These are phyloP conservation scores for Diglossa cyanea DNA, from an alignment of 2,797 vertebrate species.

Conservation along the genomic window DNA sequence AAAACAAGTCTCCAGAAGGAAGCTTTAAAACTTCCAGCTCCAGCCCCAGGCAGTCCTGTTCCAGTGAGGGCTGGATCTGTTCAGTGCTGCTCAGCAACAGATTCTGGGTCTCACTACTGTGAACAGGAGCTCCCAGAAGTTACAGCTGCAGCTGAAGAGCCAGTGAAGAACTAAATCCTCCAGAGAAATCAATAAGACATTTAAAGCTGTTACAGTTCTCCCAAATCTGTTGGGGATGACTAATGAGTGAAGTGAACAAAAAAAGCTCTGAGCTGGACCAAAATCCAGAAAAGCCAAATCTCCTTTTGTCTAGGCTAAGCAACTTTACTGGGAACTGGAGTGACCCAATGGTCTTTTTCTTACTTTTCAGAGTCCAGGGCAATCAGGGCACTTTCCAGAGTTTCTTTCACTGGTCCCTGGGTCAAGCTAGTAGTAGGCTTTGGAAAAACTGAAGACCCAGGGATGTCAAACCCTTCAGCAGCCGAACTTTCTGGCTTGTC, in stretches of 20 bases:
- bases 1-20: not conserved
- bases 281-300: not conserved
- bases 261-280: not conserved
- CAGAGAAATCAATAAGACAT: not conserved
- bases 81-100: not conserved
- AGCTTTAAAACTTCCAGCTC: not conserved
- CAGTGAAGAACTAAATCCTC: not conserved
- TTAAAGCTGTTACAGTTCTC: not conserved
- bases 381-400: conserved; percentile 90
- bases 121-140: not conserved
- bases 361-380: conserved; percentile 96
- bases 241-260: not conserved
- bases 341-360: not conserved
- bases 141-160: not conserved
- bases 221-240: not conserved
- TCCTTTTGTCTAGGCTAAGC: not conserved
- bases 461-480: conserved; percentile 74
- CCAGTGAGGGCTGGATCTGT: rapidly evolving
- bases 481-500: conserved; percentile 81
- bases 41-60: not conserved
- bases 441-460: conserved; percentile 67
- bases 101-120: not conserved
- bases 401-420: conserved; percentile 87
- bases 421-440: conserved; percentile 66
- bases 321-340: not conserved